These are phyloP conservation scores for Heliopora coerulea DNA, from an alignment of 92 coral and sea anemone genomes.

Conservation along the genomic window DNA sequence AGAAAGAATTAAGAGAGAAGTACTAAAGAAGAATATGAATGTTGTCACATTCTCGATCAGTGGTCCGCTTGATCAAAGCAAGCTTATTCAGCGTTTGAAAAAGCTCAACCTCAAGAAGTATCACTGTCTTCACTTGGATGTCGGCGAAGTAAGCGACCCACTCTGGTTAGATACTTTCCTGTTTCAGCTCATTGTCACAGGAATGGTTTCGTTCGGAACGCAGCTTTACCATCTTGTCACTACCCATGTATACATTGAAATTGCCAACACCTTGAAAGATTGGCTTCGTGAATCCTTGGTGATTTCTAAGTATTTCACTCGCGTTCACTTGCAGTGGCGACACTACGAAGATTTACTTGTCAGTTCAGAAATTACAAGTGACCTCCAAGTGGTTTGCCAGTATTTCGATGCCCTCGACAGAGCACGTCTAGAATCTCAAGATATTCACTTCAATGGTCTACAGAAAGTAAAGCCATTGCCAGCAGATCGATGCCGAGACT, in stretches of 20 bases:
- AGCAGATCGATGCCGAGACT: slow-evolving; percentile 46
- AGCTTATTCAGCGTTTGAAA: slow-evolving; percentile 61
- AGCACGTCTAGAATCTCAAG: slow-evolving; percentile 48
- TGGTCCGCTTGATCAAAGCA: slow-evolving; percentile 73
- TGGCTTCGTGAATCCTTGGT: slow-evolving; percentile 63
- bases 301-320: slow-evolving; percentile 58
- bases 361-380: slow-evolving; percentile 64
- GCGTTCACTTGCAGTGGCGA: slow-evolving; percentile 48
- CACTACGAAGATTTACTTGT: slow-evolving; percentile 53
- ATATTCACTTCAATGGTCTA: slow-evolving; percentile 50
- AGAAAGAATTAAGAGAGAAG: slow-evolving; percentile 57
- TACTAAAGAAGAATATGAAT: slow-evolving; percentile 49
- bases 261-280: slow-evolving; percentile 72
- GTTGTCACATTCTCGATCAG: slow-evolving; percentile 66
- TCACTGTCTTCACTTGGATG: slow-evolving; percentile 66
- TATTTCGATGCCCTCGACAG: slow-evolving; percentile 63
- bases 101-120: slow-evolving; percentile 48
- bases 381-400: slow-evolving; percentile 73
- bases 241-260: slow-evolving; percentile 57
- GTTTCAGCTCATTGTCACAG: slow-evolving; percentile 69
- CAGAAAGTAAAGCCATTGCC: slow-evolving; percentile 44
- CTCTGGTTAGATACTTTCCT: slow-evolving; percentile 65
- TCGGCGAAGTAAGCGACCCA: slow-evolving; percentile 73
- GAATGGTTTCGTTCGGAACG: slow-evolving; percentile 82
- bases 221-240: slow-evolving; percentile 63